Base-by-base conservation (phyloP, 2,888 invertebrate genomes). In the Eristalis arbustorum region DNA sequence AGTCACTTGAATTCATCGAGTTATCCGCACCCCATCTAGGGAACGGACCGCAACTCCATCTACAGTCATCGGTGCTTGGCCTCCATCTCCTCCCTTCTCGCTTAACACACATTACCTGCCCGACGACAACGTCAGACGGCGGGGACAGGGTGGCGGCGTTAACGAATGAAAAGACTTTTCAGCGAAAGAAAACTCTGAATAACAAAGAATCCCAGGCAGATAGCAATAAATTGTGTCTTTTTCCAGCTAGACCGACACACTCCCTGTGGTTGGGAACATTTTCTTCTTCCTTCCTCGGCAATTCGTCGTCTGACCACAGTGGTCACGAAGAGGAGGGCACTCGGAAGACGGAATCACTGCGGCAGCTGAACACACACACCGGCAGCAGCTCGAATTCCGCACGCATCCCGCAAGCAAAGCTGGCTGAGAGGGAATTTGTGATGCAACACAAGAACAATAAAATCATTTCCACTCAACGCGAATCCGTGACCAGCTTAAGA, bases 171-270 rank as follows among this genome's bases (percentile, higher is more conserved):
- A 64, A 31, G 4, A 5, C 31, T 5, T 31, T 5, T 31, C 1
- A 18, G 5, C 28, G 25, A 63, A 72, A 61, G 23, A 63, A 59
- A 25, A 13, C 37, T 42, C 57, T 57, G 22, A 57, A 25, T 57
- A 71, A 59, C 40, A 73, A 59, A 34, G 25, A 82, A 61, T 68
- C 25, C 64, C 69, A 81, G 73, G 77, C 85, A 85, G 67, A 76
- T 40, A 69, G 73, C 64, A 80, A 76, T 73, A 84, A 84, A 76
- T 76, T 59, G 76, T 73, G 72, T 84, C 71, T 84, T 37, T 66
- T 74, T 75, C 42, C 74, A 84, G 64, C 73, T 74, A 59, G 25
- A 31, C 23, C 28, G 31, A 8, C 31, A 31, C 31, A 31, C 8
- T 25, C 66, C 28, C 18, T 6, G 23, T 23, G 59, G 18, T 57